Evolutionary conservation across 1,140 invertebrate species (phyloP), one percentile per base, ranked within the genome.

Genomic region (Adoxophyes honmai): DNA sequence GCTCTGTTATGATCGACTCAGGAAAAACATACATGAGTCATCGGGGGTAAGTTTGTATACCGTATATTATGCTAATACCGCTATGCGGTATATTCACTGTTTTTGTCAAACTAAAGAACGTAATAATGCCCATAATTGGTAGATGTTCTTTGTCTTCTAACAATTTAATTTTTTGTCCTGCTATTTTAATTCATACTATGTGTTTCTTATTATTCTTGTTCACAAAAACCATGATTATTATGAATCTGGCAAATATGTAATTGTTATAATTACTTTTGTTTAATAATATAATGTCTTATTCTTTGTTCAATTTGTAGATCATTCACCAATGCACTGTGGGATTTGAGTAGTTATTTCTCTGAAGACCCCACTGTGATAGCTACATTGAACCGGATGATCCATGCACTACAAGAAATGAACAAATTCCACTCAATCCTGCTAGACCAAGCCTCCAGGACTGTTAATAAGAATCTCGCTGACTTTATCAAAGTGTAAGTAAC

Each of bases 381-480:
- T 4, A 91, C 91, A 13, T 79, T 96, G 35, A 95, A 94, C 68
- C 93, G 94, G 76, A 89, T 96, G 59, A 95, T 95, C 55, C 93
- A 94, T 75, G 91, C 92, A 55, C 84, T 96, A 9, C 92, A 96
- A 90, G 96, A 97, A 90, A 96, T 97, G 93, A 95, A 95, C 75
- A 98, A 98, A 78, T 98, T 96, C 80, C 96, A 97, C 68, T 94
- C 94, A 5, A 98, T 95, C 62, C 89, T 98, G 16, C 86, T 98
- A 66, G 97, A 98, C 83, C 97, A 98, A 89, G 96, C 96, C 7
- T 95, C 96, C 36, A 91, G 96, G 73, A 96, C 96, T 56, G 93
- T 98, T 52, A 90, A 96, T 11, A 97, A 96, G 87, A 97, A 97
- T 91, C 91, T 98, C 60, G 94, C 92, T 57, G 92, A 93, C 62